These are phyloP conservation scores for Pangasius sanitwongsei DNA, from an alignment of 2,797 vertebrate species.

Conservation along the genomic window DNA sequence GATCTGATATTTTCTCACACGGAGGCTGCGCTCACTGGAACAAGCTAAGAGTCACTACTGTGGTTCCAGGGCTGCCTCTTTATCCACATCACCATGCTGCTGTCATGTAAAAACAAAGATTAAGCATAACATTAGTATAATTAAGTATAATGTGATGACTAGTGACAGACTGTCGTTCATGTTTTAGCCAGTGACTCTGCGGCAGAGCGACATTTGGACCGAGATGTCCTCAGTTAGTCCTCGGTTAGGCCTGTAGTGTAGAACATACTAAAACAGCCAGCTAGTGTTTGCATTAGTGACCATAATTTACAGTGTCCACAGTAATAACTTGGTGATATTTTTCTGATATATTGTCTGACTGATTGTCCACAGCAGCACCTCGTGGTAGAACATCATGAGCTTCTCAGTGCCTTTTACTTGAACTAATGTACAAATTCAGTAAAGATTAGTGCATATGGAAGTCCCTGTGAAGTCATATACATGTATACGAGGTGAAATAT, in stretches of 20 bases:
- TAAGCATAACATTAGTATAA: not conserved
- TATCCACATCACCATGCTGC: not conserved
- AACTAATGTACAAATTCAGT: no score
- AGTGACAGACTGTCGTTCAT: no score
- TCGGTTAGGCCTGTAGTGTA: not conserved
- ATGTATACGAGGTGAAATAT: not conserved
- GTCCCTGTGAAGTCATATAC: not conserved
- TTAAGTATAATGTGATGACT: not conserved
- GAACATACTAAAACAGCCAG: not conserved
- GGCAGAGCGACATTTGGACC: no score
- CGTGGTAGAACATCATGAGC: not conserved
- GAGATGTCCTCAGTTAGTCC: not conserved
- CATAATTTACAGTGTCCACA: not conserved
- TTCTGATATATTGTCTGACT: not conserved
- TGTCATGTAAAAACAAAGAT: not conserved
- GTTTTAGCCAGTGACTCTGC: no score
- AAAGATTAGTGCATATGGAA: not conserved
- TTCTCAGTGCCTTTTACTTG: not conserved
- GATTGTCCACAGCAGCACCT: not conserved
- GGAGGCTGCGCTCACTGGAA: not conserved
- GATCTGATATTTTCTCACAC: not conserved
- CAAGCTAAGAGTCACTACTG: not conserved
- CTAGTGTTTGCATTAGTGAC: not conserved
- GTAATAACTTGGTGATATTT: not conserved
- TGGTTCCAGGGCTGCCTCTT: not conserved